Base-by-base conservation (phyloP, 1,140 invertebrate species). In the Phortica variegata region DNA sequence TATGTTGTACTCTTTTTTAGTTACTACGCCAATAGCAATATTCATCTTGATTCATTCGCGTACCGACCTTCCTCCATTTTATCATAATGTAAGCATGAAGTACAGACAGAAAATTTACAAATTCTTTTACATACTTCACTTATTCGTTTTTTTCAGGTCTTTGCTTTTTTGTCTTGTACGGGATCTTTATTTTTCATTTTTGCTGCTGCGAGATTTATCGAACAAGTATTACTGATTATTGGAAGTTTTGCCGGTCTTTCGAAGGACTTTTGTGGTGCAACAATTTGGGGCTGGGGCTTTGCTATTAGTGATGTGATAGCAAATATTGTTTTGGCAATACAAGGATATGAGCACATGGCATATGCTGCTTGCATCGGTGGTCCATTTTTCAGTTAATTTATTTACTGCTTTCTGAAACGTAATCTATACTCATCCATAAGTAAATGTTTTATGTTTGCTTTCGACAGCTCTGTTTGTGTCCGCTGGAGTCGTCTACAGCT, bases 311-410 rank as follows among this genome's bases (percentile, higher is more conserved):
- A 63, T 8, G 23, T 68, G 3, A n/a, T 66, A 7, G 17, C 54
- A 10, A 51, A 50, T 6, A 8, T 31, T 0, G 19, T 42, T 7
- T 38, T 62, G n/a, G 38, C 57, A 10, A 13, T 43, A 13, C 52
- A 68, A 12, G 63, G 63, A 3, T 60, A 54, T 15, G 63, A 56
- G 18, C 54, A 51, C 29, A 63, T 68, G 63, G 63, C 57, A 0
- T 68, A 51, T 18, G 65, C 60, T 1, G 57, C 47, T 3, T 31
- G 53, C 9, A 39, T 60, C 10, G 63, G 63, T 1, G 37, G 52
- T 3, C 36, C 56, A 0, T 38, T 68, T n/a, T 60, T 53, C 12
- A 51, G 63, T 66, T 46, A 50, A 20, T 2, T 10, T 2, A 1
- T 10, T 18, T 10, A 32, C 20, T 3, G 4, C 1, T 3, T 2